Base-by-base conservation (phyloP, 1,140 invertebrate species). In the Uloborus diversus region DNA sequence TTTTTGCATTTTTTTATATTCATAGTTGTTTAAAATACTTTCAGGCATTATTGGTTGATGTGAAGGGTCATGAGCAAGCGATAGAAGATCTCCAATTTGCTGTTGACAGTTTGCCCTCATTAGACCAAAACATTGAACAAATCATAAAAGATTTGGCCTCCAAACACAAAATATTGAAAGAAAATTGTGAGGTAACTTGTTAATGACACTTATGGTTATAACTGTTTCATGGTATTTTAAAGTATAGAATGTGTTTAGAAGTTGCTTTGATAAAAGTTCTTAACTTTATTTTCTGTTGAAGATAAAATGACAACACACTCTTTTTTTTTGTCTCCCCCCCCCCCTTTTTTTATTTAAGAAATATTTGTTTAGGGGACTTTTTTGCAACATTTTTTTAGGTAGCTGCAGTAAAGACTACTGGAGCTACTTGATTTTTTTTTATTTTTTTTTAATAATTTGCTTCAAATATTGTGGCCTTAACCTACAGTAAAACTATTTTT, bases 61-160 rank as follows among this genome's bases (percentile, higher is more conserved):
- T 94, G n/a, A 89, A 92, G 65, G 89, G 92, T 23, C 94, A 96
- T 87, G 94, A 97, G 83, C 92, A 95, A 85, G 93, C 95, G 83
- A 90, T 98, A 27, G 89, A 93, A 7, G 92, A 95, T 86, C 88
- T 97, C 1, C 89, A 90, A 64, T 92, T 94, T 81, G 94, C 93
- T 84, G 91, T 91, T 11, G 91, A 92, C 28, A 91, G 90, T 85
- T 87, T 96, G 42, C 92, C 93, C 0, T 92, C 94, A 83, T 89
- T 90, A 42, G 91, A 90, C 14, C 90, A 91, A 17, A 90, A 90
- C 75, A 90, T 92, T 17, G 89, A 91, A 64, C 47, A 73, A 11
- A 79, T 69, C 51, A 51, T 83, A 20, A 78, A 32, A 86, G n/a
- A 20, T 14, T 35, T 82, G 1, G 80, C 64, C 11, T 27, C 42